phyloP scores from a whole-genome alignment of 1,140 invertebrate genomes.

The Drosophila miranda region DNA sequence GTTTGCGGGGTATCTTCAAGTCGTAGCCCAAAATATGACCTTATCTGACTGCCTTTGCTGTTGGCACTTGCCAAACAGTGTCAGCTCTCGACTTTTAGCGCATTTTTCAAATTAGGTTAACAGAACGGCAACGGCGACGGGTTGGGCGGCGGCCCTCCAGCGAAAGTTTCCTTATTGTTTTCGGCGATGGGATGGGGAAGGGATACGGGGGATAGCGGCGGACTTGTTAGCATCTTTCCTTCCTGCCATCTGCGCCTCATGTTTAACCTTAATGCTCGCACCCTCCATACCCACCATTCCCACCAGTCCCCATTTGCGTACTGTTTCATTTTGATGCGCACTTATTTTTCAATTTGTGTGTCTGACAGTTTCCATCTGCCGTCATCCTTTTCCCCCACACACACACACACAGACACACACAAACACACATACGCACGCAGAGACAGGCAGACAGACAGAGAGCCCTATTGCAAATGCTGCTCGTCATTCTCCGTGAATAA shows the following conservation, averaged over 20 bases:
- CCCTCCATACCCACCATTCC: constrained; percentile 2
- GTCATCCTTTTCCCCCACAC: not conserved
- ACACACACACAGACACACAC: not conserved
- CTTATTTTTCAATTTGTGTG: constrained; percentile 70
- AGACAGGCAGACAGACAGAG: too few relatives aligned
- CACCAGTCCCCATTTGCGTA: constrained; percentile 7
- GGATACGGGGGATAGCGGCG: constrained; percentile 29
- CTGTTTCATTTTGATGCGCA: constrained; percentile 62
- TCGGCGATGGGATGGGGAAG: not conserved
- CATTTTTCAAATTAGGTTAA: constrained; percentile 73
- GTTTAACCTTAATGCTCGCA: constrained; percentile 51
- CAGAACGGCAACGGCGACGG: constrained; percentile 27
- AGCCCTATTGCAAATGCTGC: constrained; percentile 29
- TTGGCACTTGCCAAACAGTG: constrained; percentile 49
- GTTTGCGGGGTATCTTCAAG: constrained; percentile 31
- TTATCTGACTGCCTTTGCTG: constrained; percentile 18
- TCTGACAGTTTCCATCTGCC: constrained; percentile 18
- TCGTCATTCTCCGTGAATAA: constrained; percentile 47
- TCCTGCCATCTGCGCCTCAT: constrained; percentile 51
- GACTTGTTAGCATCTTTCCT: constrained; percentile 65
- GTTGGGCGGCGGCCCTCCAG: constrained; percentile 31
- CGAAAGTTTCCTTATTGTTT: constrained; percentile 66
- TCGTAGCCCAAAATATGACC: constrained; percentile 17
- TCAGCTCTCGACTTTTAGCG: constrained; percentile 67
- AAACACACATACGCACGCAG: too few relatives aligned